Evolutionary conservation across 2,888 invertebrate species (phyloP).

Genomic region (Drosophila seclusa): DNA sequence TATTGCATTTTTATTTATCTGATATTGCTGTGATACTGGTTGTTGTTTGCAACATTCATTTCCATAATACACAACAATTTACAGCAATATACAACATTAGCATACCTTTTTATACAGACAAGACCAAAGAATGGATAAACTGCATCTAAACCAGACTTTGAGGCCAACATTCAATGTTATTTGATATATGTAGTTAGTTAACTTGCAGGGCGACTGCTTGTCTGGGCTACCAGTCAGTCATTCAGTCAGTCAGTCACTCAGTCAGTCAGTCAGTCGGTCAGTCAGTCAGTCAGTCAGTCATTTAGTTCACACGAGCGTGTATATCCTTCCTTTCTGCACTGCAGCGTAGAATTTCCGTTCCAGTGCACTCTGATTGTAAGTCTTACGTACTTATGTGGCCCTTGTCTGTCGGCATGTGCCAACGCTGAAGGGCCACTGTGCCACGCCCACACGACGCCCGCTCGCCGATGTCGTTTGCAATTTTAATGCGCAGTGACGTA

Average conservation of each 20-base stretch:
- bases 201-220: constrained; percentile 23
- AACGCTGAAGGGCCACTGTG: constrained; percentile 41
- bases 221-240: constrained; percentile 22
- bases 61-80: background rate
- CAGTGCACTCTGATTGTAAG: constrained; percentile 78
- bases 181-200: constrained; percentile 56
- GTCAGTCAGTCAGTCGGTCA: constrained; percentile 4
- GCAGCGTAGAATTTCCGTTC: constrained; percentile 79
- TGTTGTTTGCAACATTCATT: background rate
- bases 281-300: constrained; percentile 36
- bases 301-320: constrained; percentile 57
- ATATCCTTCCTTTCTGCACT: constrained; percentile 76
- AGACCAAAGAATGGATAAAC: constrained; percentile 2
- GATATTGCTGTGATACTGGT: background rate
- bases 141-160: constrained; percentile 27
- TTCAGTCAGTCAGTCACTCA: constrained; percentile 29
- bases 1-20: background rate
- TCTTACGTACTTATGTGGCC: constrained; percentile 64
- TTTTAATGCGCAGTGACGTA: constrained; percentile 76
- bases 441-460: background rate
- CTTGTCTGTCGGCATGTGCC: constrained; percentile 39
- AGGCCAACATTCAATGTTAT: constrained; percentile 40
- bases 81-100: background rate
- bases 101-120: background rate
- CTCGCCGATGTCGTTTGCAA: constrained; percentile 60